A percentile compares a stretch with the other conserved stretches of the same genome.
Conservation (phyloP, 2,888 invertebrate genomes). For the Osmoderma eremita region DNA sequence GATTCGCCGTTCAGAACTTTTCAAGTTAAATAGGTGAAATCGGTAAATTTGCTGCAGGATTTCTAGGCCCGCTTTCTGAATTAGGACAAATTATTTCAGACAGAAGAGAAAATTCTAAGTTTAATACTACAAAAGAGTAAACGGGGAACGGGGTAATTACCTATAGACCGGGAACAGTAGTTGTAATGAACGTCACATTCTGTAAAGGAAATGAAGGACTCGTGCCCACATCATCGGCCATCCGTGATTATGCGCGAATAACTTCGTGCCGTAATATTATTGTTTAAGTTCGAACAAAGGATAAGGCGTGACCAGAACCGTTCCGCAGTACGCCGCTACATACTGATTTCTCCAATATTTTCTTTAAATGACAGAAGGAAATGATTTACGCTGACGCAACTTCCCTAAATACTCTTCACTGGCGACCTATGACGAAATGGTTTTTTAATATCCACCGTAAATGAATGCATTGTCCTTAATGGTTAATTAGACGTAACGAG, state of each 20-base stretch:
- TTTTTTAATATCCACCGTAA: neutral
- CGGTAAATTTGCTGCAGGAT: too few relatives aligned
- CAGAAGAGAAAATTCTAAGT: too few relatives aligned
- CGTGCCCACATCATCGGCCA: neutral
- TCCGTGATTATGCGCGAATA: slow-evolving; percentile 45
- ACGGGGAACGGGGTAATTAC: too few relatives aligned
- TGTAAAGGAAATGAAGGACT: too few relatives aligned
- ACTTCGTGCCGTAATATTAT: slow-evolving; percentile 46
- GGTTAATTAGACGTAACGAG: slow-evolving; percentile 23
- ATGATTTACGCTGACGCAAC: slow-evolving; percentile 14
- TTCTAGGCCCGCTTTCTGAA: too few relatives aligned
- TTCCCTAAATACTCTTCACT: slow-evolving; percentile 1
- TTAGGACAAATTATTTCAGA: too few relatives aligned
- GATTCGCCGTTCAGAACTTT: too few relatives aligned
- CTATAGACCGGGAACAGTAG: too few relatives aligned
- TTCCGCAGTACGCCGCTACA: slow-evolving; percentile 43
- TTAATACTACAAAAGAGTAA: too few relatives aligned
- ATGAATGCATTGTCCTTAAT: slow-evolving; percentile 2
- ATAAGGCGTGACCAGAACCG: slow-evolving; percentile 46
- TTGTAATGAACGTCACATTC: too few relatives aligned
- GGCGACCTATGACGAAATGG: neutral
- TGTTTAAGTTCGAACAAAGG: slow-evolving; percentile 49
- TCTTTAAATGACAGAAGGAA: slow-evolving; percentile 15
- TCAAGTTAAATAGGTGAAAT: too few relatives aligned
- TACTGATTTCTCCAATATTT: slow-evolving; percentile 35